A percentile compares a stretch with the other conserved stretches of the same genome.
Conservation (phyloP, 1,140 invertebrate species). For the Procambarus clarkii region DNA sequence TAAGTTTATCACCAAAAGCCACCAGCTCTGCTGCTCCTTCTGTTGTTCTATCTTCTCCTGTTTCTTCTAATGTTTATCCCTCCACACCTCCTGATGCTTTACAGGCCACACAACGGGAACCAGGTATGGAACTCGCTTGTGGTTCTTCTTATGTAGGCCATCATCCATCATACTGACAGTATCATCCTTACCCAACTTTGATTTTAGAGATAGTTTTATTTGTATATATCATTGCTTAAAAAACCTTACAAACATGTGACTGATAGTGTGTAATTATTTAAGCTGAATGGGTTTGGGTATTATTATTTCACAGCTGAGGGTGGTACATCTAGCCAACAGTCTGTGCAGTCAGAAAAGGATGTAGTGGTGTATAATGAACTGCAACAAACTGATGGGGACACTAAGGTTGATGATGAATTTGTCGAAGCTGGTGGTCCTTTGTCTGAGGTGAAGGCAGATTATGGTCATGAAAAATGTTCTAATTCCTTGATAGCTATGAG, state of each 20-base stretch:
- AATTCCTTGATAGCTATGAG: background rate
- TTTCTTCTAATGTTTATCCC: slow-evolving; percentile 57
- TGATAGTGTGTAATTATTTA: slow-evolving; percentile 54
- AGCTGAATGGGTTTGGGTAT: slow-evolving; percentile 54
- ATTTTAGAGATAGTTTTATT: background rate
- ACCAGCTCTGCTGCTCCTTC: slow-evolving; percentile 38
- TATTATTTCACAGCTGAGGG: slow-evolving; percentile 60
- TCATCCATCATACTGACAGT: slow-evolving; percentile 47
- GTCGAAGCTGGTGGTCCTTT: slow-evolving; percentile 4
- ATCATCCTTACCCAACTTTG: slow-evolving; percentile 27
- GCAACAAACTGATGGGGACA: slow-evolving; percentile 45
- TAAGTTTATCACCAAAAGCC: slow-evolving; percentile 40
- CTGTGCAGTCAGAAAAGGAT: slow-evolving; percentile 32
- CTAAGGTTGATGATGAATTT: slow-evolving; percentile 12
- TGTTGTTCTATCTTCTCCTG: slow-evolving; percentile 48
- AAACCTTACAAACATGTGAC: slow-evolving; percentile 29
- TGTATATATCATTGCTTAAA: slow-evolving; percentile 18
- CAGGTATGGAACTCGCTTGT: slow-evolving; percentile 71
- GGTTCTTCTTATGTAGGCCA: slow-evolving; percentile 53
- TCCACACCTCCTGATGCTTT: slow-evolving; percentile 47
- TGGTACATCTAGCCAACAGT: slow-evolving; percentile 55
- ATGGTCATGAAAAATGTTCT: background rate
- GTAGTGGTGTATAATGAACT: slow-evolving; percentile 27
- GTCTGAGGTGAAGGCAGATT: slow-evolving; percentile 7
- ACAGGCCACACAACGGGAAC: slow-evolving; percentile 53